Conservation (phyloP, 2,888 invertebrate genomes). For the Fissipunctia ypsillon region DNA sequence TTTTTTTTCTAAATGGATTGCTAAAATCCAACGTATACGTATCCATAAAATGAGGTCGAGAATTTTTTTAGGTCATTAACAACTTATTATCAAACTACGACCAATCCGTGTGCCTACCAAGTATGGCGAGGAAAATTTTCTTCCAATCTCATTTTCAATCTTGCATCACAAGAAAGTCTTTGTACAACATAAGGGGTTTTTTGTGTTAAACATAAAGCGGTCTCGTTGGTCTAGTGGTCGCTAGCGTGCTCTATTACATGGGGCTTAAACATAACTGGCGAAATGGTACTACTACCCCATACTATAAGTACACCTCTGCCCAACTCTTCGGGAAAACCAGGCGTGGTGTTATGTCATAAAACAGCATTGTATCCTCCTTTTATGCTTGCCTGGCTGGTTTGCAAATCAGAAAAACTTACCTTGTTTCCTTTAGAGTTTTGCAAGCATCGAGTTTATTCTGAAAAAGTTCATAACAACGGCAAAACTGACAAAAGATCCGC, state of each 20-base stretch:
- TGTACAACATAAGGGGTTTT: not conserved
- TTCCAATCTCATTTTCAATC: not conserved
- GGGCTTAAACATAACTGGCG: too few species aligned
- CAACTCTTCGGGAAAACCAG: too few species aligned
- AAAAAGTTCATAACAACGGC: constrained; percentile 9
- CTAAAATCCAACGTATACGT: too few species aligned
- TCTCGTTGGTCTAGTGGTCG: too few species aligned
- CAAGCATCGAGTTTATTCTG: not conserved
- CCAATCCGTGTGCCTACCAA: not conserved
- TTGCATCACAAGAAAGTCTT: not conserved
- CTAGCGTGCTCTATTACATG: too few species aligned
- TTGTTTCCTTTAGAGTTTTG: not conserved
- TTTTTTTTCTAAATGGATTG: too few species aligned
- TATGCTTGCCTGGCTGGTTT: not conserved
- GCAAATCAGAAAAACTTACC: constrained; percentile 16
- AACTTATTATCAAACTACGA: not conserved
- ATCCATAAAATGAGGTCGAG: too few species aligned
- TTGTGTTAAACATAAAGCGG: not conserved
- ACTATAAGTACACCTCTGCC: too few species aligned
- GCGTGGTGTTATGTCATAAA: too few species aligned
- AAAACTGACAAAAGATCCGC: constrained; percentile 10
- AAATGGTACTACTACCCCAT: too few species aligned
- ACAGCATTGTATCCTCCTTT: not conserved
- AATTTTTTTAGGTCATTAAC: not conserved
- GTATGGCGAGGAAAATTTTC: not conserved